Percentiles rank a stretch among this genome's conserved stretches.
Evolutionary conservation across 2,888 invertebrate genomes (phyloP).

Genomic region (Piscicola geometra): DNA sequence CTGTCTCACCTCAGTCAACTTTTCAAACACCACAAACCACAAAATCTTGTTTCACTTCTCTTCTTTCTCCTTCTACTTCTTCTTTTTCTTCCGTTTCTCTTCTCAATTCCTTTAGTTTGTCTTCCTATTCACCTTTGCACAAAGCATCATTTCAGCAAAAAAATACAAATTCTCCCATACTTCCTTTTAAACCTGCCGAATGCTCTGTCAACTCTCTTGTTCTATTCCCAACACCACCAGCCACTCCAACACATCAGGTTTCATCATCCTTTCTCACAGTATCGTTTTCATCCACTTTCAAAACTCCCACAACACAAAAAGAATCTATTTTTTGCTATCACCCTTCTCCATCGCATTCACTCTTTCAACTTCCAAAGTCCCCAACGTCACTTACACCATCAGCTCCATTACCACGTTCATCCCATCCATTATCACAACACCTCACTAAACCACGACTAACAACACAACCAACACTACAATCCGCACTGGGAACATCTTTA

Average conservation of each 20-base stretch:
- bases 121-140: not conserved
- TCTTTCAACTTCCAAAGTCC: not conserved
- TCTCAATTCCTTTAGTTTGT: too few relatives aligned
- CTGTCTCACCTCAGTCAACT: not conserved
- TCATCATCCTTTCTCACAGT: too few relatives aligned
- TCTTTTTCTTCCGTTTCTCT: too few relatives aligned
- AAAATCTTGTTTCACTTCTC: not conserved
- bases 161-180: too few relatives aligned
- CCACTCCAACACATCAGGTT: not conserved
- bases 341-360: too few relatives aligned
- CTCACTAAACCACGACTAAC: too few relatives aligned
- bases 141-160: not conserved
- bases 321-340: too few relatives aligned
- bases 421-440: too few relatives aligned
- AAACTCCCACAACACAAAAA: not conserved
- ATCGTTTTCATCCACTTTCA: not conserved
- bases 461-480: not conserved
- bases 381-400: not conserved
- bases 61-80: too few relatives aligned
- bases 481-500: not conserved
- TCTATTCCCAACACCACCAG: conserved; percentile 10
- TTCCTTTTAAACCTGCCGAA: too few relatives aligned
- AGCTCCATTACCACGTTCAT: too few relatives aligned
- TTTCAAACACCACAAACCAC: not conserved
- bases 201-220: too few relatives aligned